Base-by-base conservation (phyloP, 2,113 vertebrate species). In the Trichomycterus rosablanca region DNA sequence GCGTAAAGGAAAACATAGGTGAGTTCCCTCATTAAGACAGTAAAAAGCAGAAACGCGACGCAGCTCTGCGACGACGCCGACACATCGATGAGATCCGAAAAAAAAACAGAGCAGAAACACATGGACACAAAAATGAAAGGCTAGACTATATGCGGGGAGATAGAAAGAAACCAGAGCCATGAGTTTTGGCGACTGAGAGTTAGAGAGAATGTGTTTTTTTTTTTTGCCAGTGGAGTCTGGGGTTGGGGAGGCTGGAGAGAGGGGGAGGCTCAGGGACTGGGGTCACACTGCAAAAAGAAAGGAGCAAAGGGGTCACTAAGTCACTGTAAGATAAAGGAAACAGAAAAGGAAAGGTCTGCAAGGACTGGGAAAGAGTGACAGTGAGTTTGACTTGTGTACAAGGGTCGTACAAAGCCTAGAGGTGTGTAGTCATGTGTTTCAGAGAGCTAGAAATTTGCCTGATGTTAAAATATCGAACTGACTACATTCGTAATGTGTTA, bases 231-330 rank as follows among this genome's bases (percentile, higher is more conserved):
- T 70, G 53, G 77, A 74, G 80, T 78, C 73, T 64, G 66, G 67
- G 50, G 70, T 73, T 76, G 62, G 72, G 76, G 74, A 61, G 72
- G 68, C 55, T 44, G 73, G 71, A 72, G 71, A 76, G 74, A 79
- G 68, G 75, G 77, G 75, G 70, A 72, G 77, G 75, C 63, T 71
- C 67, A 66, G 73, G 73, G 74, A 74, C 74, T 76, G 30, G 62
- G 86, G 85, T 84, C 85, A 88, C 81, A 81, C 72, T 73, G 78
- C 79, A 79, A 85, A 77, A 80, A 79, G 80, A 44, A 58, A 45
- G 85, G 84, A 81, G 79, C 83, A 86, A 9, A 58, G 80, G 79
- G 87, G 87, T 87, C 86, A 89, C 57, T 23, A 77, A 81, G 83
- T 83, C 84, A 84, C 81, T 71, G 76, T 75, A 82, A 42, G 76